phyloP scores from a whole-genome alignment of 2,797 vertebrate genomes.

The Fundulus diaphanus region DNA sequence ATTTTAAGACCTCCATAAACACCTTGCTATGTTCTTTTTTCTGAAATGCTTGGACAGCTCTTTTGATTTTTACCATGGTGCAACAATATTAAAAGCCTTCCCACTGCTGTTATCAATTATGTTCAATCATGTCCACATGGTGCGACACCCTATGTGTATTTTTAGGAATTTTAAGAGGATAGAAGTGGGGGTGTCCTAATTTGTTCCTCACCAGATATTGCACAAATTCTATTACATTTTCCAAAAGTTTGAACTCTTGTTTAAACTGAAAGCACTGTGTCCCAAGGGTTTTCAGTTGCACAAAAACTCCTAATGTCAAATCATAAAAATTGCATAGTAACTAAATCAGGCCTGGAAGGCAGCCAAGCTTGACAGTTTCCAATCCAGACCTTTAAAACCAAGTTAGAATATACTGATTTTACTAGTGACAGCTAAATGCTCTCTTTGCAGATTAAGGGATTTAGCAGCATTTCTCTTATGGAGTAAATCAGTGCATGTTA shows the following conservation, averaged over 20 bases:
- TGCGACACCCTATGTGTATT: not conserved
- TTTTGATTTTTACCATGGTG: no score
- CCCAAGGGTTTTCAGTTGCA: not conserved
- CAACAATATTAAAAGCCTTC: not conserved
- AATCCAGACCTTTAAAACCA: not conserved
- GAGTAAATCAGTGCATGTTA: constrained; percentile 10
- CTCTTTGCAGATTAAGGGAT: constrained; percentile 13
- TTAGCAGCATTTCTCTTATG: constrained; percentile 9
- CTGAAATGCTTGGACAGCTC: no score
- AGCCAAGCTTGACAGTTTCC: not conserved
- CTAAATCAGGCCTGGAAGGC: not conserved
- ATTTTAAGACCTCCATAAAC: no score
- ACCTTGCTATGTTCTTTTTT: no score
- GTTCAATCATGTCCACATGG: not conserved
- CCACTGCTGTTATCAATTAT: not conserved
- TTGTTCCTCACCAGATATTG: no score
- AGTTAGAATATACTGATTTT: not conserved
- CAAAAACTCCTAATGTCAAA: not conserved
- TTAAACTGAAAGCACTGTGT: not conserved
- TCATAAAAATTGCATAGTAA: not conserved
- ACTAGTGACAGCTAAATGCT: not conserved
- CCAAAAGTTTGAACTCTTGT: no score
- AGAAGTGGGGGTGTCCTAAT: no score
- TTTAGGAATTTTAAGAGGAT: no score
- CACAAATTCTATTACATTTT: no score